phyloP scores from a whole-genome alignment of 2,888 invertebrate species.

The Synanthedon myopaeformis region DNA sequence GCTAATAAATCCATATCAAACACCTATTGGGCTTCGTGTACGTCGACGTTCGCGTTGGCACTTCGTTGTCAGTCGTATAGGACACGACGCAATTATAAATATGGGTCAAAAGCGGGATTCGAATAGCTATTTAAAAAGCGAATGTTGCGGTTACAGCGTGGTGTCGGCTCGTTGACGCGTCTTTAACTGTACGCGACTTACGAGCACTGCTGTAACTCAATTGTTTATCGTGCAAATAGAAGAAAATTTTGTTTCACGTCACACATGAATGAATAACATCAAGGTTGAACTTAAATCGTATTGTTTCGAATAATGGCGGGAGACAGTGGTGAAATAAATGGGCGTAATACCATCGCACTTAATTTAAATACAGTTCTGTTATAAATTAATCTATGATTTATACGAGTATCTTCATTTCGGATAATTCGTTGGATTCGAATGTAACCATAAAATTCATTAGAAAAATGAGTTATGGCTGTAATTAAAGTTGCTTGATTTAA shows the following conservation, averaged over 20 bases:
- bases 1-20: slow-evolving; percentile 27
- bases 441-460: too few species aligned
- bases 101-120: slow-evolving; percentile 16
- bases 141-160: slow-evolving; percentile 24
- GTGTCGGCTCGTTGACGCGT: slow-evolving; percentile 31
- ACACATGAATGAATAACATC: slow-evolving; percentile 50
- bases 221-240: slow-evolving; percentile 52
- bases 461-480: too few species aligned
- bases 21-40: slow-evolving; percentile 9
- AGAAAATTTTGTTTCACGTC: slow-evolving; percentile 58
- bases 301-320: slow-evolving; percentile 32
- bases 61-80: slow-evolving; percentile 17
- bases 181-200: slow-evolving; percentile 34
- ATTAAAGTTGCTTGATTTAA: too few species aligned
- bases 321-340: slow-evolving; percentile 22
- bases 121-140: slow-evolving; percentile 25
- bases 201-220: slow-evolving; percentile 24
- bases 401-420: too few species aligned
- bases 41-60: slow-evolving; percentile 10
- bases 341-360: too few species aligned
- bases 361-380: too few species aligned
- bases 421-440: too few species aligned
- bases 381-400: neutral
- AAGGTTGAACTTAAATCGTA: slow-evolving; percentile 39
- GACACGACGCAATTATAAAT: slow-evolving; percentile 23